Conservation (phyloP, 2,797 vertebrate species). For the Amphiprion clarkii region DNA sequence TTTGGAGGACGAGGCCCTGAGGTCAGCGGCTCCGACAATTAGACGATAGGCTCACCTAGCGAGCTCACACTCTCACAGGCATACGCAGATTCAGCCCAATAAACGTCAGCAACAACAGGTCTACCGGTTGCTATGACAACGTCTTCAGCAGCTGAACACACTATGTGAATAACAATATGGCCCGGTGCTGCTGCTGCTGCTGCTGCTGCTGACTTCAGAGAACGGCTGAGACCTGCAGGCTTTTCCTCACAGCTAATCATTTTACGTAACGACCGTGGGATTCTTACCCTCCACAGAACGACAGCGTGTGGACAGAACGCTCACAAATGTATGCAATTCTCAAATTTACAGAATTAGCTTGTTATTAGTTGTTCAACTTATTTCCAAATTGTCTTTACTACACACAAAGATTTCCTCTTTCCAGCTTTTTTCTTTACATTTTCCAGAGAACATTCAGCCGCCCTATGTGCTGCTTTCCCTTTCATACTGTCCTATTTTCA, state of each 20-base stretch:
- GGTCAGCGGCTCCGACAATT: constrained; percentile 63
- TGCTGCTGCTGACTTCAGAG: constrained; percentile 72
- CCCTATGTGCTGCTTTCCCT: fast-evolving
- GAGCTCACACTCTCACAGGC: constrained; percentile 50
- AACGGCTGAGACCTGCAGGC: constrained; percentile 44
- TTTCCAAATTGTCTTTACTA: background rate
- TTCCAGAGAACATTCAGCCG: background rate
- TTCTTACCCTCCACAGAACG: background rate
- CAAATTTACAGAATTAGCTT: background rate
- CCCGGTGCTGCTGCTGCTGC: constrained; percentile 45
- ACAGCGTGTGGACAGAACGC: background rate
- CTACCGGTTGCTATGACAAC: constrained; percentile 82
- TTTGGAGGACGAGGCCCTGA: constrained; percentile 42
- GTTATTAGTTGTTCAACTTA: background rate
- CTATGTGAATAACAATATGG: constrained; percentile 84
- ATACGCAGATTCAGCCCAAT: constrained; percentile 70
- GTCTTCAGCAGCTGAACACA: constrained; percentile 76
- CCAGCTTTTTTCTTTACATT: background rate
- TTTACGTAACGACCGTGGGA: constrained; percentile 33
- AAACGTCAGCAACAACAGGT: constrained; percentile 83
- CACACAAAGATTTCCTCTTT: background rate
- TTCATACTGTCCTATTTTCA: background rate
- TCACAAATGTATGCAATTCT: background rate
- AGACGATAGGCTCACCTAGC: constrained; percentile 66
- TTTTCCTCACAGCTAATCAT: constrained; percentile 40